These are phyloP conservation scores for Sphenodon punctatus DNA, from an alignment of 2,797 vertebrate species.

Conservation along the genomic window DNA sequence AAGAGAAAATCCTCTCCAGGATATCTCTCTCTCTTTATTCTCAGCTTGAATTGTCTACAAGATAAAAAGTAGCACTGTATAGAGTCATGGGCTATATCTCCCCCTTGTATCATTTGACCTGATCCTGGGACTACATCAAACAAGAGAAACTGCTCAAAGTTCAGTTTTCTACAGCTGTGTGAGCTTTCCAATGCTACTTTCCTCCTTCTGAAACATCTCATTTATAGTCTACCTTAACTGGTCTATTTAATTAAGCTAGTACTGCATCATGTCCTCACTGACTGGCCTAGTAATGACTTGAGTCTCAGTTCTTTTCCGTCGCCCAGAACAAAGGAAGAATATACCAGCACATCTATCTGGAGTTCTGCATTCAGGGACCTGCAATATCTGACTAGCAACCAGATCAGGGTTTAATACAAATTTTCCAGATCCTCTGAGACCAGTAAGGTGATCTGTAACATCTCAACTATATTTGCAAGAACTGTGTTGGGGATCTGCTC, in stretches of 20 bases:
- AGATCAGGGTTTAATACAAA: background rate
- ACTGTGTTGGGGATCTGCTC: background rate
- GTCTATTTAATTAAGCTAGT: slow-evolving; percentile 20
- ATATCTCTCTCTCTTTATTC: slow-evolving; percentile 54
- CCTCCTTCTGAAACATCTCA: background rate
- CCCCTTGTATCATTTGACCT: background rate
- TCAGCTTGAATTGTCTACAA: slow-evolving; percentile 59
- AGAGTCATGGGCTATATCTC: slow-evolving; percentile 9
- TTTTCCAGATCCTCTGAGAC: background rate
- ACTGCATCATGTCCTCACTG: background rate
- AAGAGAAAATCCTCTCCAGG: slow-evolving; percentile 18
- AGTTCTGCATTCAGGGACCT: no score
- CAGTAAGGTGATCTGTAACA: background rate
- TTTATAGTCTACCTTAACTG: background rate
- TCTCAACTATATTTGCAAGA: background rate
- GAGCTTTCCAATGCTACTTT: background rate
- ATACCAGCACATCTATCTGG: background rate
- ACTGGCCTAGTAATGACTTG: background rate
- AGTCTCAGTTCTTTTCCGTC: background rate
- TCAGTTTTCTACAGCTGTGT: slow-evolving; percentile 7
- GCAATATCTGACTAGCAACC: background rate
- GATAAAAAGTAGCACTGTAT: slow-evolving; percentile 24
- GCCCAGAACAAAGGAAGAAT: background rate
- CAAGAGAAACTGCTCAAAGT: background rate
- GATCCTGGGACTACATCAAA: slow-evolving; percentile 17